A percentile compares a stretch with the other conserved stretches of the same genome.
phyloP scores from a whole-genome alignment of 2,797 vertebrate species.

The Ctenopoma kingsleyae region DNA sequence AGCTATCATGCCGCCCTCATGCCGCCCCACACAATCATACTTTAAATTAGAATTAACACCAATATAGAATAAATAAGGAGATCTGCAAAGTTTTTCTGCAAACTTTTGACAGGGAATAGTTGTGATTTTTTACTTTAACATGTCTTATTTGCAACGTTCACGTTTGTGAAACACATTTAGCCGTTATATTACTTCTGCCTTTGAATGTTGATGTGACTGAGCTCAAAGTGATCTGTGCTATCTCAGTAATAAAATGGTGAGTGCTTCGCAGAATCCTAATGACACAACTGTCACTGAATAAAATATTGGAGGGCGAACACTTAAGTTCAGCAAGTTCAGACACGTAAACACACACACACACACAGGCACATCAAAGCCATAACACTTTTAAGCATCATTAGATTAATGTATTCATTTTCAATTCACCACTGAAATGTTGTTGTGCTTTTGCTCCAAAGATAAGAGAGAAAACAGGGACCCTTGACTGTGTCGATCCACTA shows the following conservation, averaged over 20 bases:
- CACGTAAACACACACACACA: neutral
- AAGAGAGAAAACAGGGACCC: conserved; percentile 9
- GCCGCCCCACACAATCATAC: too few species aligned
- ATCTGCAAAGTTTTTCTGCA: neutral
- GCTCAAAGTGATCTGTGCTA: neutral
- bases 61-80: neutral
- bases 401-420: conserved; percentile 15
- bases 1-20: too few species aligned
- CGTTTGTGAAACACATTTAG: neutral
- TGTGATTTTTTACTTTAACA: neutral
- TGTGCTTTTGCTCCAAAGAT: neutral
- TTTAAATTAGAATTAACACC: neutral
- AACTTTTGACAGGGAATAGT: conserved; percentile 3
- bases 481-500: conserved; percentile 3
- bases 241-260: neutral
- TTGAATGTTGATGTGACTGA: neutral
- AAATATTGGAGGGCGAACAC: neutral
- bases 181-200: neutral
- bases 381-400: conserved; percentile 9
- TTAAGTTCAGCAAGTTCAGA: conserved; percentile 8
- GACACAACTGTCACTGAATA: neutral
- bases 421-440: neutral
- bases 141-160: neutral
- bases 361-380: neutral
- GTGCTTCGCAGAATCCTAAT: conserved; percentile 4